Base-by-base conservation (phyloP, 2,888 invertebrate genomes). In the Luffia ferchaultella region DNA sequence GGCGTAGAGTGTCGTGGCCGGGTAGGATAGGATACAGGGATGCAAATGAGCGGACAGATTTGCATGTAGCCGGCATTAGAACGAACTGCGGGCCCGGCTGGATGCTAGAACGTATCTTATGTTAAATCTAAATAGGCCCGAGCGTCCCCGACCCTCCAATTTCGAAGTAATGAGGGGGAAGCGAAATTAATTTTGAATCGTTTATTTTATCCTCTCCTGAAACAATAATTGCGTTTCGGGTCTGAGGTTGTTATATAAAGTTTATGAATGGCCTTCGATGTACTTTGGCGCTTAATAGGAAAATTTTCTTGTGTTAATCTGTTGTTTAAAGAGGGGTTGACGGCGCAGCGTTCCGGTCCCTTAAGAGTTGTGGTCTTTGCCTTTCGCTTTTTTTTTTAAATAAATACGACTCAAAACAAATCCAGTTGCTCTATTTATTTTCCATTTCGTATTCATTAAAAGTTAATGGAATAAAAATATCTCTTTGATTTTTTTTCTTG, bases 41-140 rank as follows among this genome's bases (percentile, higher is more conserved):
- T 57, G 53, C 56, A 57, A 58, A 59, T 56, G 54, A 55, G 57
- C 43, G 54, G 44, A 52, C 53, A 53, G 54, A 60, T 60, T 60
- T 60, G 58, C 58, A 59, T 59, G 55, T 55, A 54, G 55, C 46
- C 51, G 51, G 53, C 51, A 55, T 57, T 57, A 55, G 30, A 30
- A 30, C 30, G 30, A 30, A 30, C 3, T 30, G 30, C 30, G 30
- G 5, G 30, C 30, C 30, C 30, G 30, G 30, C 30, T 7, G 30
- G 30, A 30, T 30, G n/a, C 30, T 30, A 30, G 30, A 12, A 30
- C 30, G 30, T 30, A 30, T 30, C 30, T 30, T 12, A 12, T 12
- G 30, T 30, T 30, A 30, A 7, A 30, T 30, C 30, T 30, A 30
- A 30, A 30, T 30, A 30, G 30, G 30, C 30, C 30, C 5, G 30